Evolutionary conservation across 2,113 vertebrate genomes (phyloP).

Genomic region (Cyphomyrus plagiostoma): DNA sequence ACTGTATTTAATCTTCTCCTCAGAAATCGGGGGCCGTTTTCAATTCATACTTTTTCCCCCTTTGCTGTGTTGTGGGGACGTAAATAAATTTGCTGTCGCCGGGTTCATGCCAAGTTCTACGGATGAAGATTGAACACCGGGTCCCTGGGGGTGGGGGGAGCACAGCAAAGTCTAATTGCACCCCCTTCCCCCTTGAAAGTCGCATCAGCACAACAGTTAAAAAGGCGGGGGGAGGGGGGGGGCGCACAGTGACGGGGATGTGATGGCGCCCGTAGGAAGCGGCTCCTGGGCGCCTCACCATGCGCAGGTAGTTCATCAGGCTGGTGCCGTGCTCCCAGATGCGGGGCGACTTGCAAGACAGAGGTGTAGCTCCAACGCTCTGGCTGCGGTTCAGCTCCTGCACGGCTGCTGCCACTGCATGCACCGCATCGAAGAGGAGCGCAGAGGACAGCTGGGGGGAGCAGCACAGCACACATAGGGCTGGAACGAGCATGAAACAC

Average conservation of each 20-base stretch:
- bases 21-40: neutral
- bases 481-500: neutral
- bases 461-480: neutral
- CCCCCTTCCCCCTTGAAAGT: neutral
- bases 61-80: neutral
- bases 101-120: neutral
- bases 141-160: neutral
- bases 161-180: neutral
- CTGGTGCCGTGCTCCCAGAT: slow-evolving; percentile 99
- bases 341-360: slow-evolving; percentile 93
- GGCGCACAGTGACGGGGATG: neutral
- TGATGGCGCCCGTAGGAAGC: neutral
- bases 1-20: neutral
- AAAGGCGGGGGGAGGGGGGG: neutral
- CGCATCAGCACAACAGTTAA: neutral
- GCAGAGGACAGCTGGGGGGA: slow-evolving; percentile 80
- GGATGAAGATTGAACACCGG: neutral
- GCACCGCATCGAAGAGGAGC: slow-evolving; percentile 87
- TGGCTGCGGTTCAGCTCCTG: slow-evolving; percentile 96
- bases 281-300: slow-evolving; percentile 68
- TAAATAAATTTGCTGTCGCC: neutral
- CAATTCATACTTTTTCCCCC: neutral
- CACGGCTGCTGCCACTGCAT: slow-evolving; percentile 83
- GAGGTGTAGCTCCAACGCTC: slow-evolving; percentile 88
- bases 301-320: slow-evolving; percentile 98